phyloP scores from a whole-genome alignment of 37 sponge, comb jelly and placozoan genomes.

The Bolinopsis microptera region DNA sequence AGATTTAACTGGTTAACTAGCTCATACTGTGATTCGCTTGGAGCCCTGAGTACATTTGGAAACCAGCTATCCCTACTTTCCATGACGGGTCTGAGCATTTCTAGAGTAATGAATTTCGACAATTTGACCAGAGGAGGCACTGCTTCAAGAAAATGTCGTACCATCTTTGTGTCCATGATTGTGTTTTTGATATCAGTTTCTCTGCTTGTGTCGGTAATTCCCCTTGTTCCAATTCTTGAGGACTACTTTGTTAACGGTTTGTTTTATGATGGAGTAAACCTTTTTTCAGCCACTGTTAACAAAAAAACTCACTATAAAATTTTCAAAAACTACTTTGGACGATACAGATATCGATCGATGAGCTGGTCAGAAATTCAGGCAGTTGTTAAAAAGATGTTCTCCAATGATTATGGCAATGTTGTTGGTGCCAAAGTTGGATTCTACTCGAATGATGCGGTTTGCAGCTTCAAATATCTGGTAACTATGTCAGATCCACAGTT shows the following conservation, averaged over 20 bases:
- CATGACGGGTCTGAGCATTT: slow-evolving; percentile 15
- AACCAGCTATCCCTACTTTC: not conserved
- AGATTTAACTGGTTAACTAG: not conserved
- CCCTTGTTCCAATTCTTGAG: not conserved
- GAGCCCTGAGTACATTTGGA: not conserved
- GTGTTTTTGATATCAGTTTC: not conserved
- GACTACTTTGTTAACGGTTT: slow-evolving; percentile 2
- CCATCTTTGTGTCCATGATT: not conserved
- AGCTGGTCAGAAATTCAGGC: not conserved
- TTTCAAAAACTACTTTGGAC: not conserved
- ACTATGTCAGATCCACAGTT: not conserved
- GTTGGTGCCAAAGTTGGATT: not conserved
- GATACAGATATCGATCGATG: not conserved
- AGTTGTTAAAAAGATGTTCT: not conserved
- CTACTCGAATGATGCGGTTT: not conserved
- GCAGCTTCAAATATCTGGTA: not conserved
- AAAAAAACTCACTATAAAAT: not conserved
- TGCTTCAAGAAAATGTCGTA: not conserved
- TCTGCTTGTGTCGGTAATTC: not conserved
- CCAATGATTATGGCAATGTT: not conserved
- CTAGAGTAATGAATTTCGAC: not conserved
- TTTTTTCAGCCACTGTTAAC: not conserved
- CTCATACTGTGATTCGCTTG: not conserved
- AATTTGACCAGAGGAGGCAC: not conserved
- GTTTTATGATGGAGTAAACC: not conserved